Evolutionary conservation across 2,888 invertebrate species (phyloP), one percentile per base, ranked within the genome.

Genomic region (Pterostichus madidus): DNA sequence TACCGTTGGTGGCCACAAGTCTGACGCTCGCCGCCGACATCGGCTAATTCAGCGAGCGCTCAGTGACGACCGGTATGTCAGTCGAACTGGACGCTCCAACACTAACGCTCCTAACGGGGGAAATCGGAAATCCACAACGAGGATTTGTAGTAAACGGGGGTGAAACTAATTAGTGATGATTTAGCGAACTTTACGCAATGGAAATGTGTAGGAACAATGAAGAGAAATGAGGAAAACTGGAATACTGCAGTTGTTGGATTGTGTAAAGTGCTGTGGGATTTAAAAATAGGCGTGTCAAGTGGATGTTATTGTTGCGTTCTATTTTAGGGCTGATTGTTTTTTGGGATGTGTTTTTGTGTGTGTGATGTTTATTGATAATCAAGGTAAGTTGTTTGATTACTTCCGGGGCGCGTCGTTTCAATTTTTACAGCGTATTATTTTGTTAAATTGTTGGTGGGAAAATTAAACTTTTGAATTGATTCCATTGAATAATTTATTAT

Each of bases 301-400:
- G 46, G 71, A 80, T 78, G 80, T 80, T 80, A 53, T 32, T 71
- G 71, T 68, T 71, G 49, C 32, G 80, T 71, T 49, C 80, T 64
- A 80, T 80, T 80, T 80, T 17, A 56, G 71, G 68, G 71, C 80
- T 80, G 80, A 80, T 80, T 80, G 80, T 80, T 80, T 71, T 71
- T 76, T 83, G 83, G 64, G 64, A 77, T 77, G 77, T 77, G 80
- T 83, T 61, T 32, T 68, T 39, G 39, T 64, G 64, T 76, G 68
- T 85, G 85, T 84, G 83, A 85, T 85, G 85, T 80, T 85, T 83
- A 84, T 85, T 82, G 85, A 85, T 80, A 83, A 83, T 83, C 80
- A 84, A 84, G 85, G 85, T 85, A 84, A 84, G 85, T 78, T 8
- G n/a, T 56, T 56, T 49, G 11, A 11, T 13, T 17, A 13, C 17